Percentiles rank a stretch among this genome's conserved stretches.
phyloP scores from a whole-genome alignment of 2,113 vertebrate genomes.

The Epinephelus moara region DNA sequence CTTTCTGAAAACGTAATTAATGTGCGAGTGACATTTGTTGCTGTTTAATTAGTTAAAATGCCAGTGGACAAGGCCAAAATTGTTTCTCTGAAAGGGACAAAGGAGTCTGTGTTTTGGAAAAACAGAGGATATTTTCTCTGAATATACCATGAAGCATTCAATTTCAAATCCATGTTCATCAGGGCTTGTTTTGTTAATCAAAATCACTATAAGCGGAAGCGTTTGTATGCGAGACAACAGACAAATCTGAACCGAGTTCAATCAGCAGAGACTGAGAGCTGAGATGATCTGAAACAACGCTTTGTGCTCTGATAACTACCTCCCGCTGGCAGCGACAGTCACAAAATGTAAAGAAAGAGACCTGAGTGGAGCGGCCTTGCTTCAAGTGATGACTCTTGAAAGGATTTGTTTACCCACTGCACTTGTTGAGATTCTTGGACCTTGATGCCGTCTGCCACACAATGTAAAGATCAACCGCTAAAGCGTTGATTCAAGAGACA shows the following conservation, averaged over 20 bases:
- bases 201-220: background rate
- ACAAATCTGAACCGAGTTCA: constrained; percentile 3
- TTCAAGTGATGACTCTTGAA: constrained; percentile 2
- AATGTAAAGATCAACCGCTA: background rate
- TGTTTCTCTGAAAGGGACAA: constrained; percentile 21
- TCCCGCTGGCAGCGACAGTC: background rate
- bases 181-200: constrained; percentile 5
- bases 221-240: constrained; percentile 14
- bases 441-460: background rate
- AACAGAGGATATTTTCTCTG: background rate
- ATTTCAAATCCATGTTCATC: constrained; percentile 21
- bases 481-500: constrained; percentile 7
- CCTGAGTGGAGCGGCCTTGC: background rate
- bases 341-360: background rate
- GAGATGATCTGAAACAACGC: background rate
- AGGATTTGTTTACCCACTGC: constrained; percentile 11
- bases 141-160: constrained; percentile 9
- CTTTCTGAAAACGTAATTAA: constrained; percentile 28
- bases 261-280: constrained; percentile 15
- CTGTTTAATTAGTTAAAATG: constrained; percentile 39
- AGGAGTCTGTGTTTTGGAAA: background rate
- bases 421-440: background rate
- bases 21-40: constrained; percentile 29
- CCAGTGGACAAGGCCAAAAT: background rate
- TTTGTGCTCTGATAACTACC: constrained; percentile 20